These are phyloP conservation scores for Zonitis immaculata DNA, from an alignment of 2,888 invertebrate genomes.

Conservation along the genomic window DNA sequence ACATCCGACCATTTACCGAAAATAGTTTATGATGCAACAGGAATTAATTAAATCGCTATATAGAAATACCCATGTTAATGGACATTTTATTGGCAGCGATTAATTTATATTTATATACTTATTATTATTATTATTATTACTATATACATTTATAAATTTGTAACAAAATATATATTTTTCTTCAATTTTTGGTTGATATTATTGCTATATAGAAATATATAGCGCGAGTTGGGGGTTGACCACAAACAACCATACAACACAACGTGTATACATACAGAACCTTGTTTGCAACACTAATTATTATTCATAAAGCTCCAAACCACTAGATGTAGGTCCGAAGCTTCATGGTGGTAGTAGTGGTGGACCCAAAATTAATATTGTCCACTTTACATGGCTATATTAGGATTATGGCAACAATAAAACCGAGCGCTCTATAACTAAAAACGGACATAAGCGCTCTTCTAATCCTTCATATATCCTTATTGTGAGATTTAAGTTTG, in stretches of 20 bases:
- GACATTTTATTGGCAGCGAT: slow-evolving; percentile 9
- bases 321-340: slow-evolving; percentile 43
- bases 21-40: slow-evolving; percentile 20
- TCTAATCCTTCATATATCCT: not conserved
- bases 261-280: slow-evolving; percentile 42
- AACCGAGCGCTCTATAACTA: not conserved
- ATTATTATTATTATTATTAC: too few relatives aligned
- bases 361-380: slow-evolving; percentile 47
- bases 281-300: slow-evolving; percentile 49
- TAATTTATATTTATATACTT: not conserved
- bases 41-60: slow-evolving; percentile 14
- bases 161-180: too few relatives aligned
- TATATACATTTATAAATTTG: too few relatives aligned
- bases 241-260: too few relatives aligned
- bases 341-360: too few relatives aligned
- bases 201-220: too few relatives aligned
- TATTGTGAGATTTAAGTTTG: too few relatives aligned
- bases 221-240: too few relatives aligned
- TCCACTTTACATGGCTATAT: slow-evolving; percentile 41
- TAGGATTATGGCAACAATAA: slow-evolving; percentile 28
- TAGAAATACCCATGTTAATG: slow-evolving; percentile 13
- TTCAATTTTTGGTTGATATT: too few relatives aligned
- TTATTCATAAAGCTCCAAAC: slow-evolving; percentile 48
- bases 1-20: slow-evolving; percentile 6
- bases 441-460: slow-evolving; percentile 1